phyloP scores from a whole-genome alignment of 2,888 invertebrate genomes.

The Neuroscelio doddi region DNA sequence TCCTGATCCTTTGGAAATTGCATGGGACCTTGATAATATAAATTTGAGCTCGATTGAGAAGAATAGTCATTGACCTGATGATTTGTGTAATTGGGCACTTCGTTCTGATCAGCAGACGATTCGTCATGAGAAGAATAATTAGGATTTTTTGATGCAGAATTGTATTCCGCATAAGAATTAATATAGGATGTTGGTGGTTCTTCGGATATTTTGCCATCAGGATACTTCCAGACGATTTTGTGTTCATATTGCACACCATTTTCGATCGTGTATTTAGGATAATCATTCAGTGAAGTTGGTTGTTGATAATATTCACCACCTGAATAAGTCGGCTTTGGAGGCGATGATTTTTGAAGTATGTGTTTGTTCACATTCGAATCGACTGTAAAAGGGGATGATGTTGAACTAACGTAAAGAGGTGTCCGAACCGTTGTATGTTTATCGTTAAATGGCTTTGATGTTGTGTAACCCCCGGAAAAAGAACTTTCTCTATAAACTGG shows the following conservation, averaged over 20 bases:
- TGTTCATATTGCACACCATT: constrained; percentile 67
- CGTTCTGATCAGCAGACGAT: constrained; percentile 27
- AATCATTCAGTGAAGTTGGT: constrained; percentile 24
- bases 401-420: constrained; percentile 26
- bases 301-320: neutral
- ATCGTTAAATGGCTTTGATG: constrained; percentile 36
- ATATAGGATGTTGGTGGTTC: constrained; percentile 60
- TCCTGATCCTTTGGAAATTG: constrained; percentile 62
- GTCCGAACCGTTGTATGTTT: constrained; percentile 38
- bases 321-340: constrained; percentile 24
- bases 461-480: constrained; percentile 34
- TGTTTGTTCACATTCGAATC: constrained; percentile 15
- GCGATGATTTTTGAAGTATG: constrained; percentile 22
- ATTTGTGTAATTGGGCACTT: constrained; percentile 6
- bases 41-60: constrained; percentile 29
- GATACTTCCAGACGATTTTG: constrained; percentile 70
- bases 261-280: constrained; percentile 63
- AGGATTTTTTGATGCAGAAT: constrained; percentile 1
- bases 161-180: constrained; percentile 39
- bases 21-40: constrained; percentile 64
- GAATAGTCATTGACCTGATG: constrained; percentile 11
- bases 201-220: constrained; percentile 65
- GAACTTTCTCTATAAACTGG: constrained; percentile 25
- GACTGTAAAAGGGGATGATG: constrained; percentile 13
- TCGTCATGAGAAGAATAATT: constrained; percentile 18